These are phyloP conservation scores for Aphaenogaster floridana DNA, from an alignment of 1,140 invertebrate genomes.

Conservation along the genomic window DNA sequence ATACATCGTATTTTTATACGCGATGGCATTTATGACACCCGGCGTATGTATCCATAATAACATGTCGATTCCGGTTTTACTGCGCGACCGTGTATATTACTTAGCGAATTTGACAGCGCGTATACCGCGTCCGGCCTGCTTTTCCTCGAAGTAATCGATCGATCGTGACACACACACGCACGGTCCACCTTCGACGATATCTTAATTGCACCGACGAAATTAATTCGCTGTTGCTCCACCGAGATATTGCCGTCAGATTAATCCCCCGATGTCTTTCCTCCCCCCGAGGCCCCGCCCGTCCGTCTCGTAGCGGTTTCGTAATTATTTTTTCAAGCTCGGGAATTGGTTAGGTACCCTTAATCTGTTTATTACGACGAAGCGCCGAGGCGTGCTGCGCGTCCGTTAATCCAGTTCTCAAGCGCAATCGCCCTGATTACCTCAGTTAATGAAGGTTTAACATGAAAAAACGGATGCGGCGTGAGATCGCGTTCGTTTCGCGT, in stretches of 20 bases:
- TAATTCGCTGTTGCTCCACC: slow-evolving; percentile 54
- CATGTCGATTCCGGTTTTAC: slow-evolving; percentile 52
- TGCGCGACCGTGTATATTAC: slow-evolving; percentile 33
- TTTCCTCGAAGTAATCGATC: slow-evolving; percentile 47
- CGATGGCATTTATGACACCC: slow-evolving; percentile 20
- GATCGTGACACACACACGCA: slow-evolving; percentile 45
- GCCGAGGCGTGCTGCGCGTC: slow-evolving; percentile 33
- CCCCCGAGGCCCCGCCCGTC: neutral
- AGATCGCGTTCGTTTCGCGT: slow-evolving; percentile 21
- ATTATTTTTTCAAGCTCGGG: slow-evolving; percentile 58
- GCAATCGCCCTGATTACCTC: slow-evolving; percentile 37
- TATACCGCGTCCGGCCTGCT: slow-evolving; percentile 36
- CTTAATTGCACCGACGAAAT: slow-evolving; percentile 62
- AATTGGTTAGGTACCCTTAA: slow-evolving; percentile 61
- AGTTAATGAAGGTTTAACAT: slow-evolving; percentile 57
- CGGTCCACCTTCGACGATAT: slow-evolving; percentile 56
- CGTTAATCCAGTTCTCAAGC: slow-evolving; percentile 58
- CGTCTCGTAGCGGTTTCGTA: slow-evolving; percentile 47
- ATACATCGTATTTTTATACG: slow-evolving; percentile 8
- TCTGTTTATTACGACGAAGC: slow-evolving; percentile 57
- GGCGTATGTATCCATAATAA: slow-evolving; percentile 39
- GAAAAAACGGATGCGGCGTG: slow-evolving; percentile 32
- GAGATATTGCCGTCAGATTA: slow-evolving; percentile 60
- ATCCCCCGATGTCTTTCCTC: slow-evolving; percentile 42
- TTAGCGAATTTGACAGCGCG: slow-evolving; percentile 50